These are phyloP conservation scores for Dendroctonus valens DNA, from an alignment of 1,140 invertebrate species.

Conservation along the genomic window DNA sequence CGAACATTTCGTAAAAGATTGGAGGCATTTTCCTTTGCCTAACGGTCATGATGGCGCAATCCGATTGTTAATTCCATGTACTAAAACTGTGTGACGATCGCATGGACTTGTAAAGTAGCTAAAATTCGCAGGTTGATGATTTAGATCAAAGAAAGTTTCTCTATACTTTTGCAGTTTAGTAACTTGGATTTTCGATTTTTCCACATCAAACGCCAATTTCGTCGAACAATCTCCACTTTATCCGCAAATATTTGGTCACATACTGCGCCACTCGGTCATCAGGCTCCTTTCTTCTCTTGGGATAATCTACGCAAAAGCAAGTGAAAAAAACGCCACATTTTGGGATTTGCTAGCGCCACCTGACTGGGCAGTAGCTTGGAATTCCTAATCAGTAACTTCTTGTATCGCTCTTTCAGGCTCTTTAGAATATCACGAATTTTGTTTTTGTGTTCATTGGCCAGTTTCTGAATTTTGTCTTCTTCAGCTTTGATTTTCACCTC, in stretches of 20 bases:
- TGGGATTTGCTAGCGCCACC: conserved; percentile 42
- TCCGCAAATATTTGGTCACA: conserved; percentile 58
- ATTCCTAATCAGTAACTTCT: conserved; percentile 54
- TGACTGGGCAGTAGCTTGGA: conserved; percentile 55
- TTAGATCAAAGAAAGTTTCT: not conserved
- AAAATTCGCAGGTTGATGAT: not conserved
- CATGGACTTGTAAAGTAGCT: conserved; percentile 65
- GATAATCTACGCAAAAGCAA: conserved; percentile 47
- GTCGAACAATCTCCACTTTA: conserved; percentile 59
- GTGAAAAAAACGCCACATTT: not conserved
- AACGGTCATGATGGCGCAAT: conserved; percentile 53
- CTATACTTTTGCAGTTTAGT: conserved; percentile 64
- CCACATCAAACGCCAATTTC: conserved; percentile 60
- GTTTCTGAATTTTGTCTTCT: conserved; percentile 55
- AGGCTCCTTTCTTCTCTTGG: conserved; percentile 57
- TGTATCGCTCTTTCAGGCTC: conserved; percentile 37
- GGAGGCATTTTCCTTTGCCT: conserved; percentile 60
- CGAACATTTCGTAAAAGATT: conserved; percentile 58
- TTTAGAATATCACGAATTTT: conserved; percentile 31
- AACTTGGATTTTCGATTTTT: conserved; percentile 66
- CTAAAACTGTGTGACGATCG: conserved; percentile 45
- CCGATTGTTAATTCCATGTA: conserved; percentile 56
- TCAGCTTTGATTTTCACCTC: conserved; percentile 60
- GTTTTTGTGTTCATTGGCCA: conserved; percentile 60
- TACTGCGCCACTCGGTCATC: conserved; percentile 63